Evolutionary conservation across 1,140 invertebrate genomes (phyloP).

Genomic region (Macrobrachium nipponense): DNA sequence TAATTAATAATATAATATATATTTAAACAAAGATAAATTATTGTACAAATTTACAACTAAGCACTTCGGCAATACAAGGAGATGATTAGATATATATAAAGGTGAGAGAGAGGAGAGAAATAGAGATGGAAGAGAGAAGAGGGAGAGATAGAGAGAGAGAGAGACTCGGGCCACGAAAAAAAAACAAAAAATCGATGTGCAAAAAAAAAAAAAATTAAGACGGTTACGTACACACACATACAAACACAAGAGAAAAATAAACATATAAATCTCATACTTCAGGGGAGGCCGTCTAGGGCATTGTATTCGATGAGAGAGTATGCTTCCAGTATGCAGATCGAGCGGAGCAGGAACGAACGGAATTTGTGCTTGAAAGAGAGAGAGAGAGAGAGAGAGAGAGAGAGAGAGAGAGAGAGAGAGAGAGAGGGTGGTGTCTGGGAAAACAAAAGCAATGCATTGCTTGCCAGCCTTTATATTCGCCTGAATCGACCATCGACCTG

Average conservation of each 20-base stretch:
- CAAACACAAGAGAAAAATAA: neutral
- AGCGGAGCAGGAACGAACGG: neutral
- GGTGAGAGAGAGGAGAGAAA: slow-evolving; percentile 28
- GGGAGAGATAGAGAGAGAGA: neutral
- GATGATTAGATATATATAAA: neutral
- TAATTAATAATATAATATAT: too few species aligned
- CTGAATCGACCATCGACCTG: too few species aligned
- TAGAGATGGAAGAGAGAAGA: slow-evolving; percentile 18
- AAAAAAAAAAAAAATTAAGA: neutral
- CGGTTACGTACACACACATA: neutral
- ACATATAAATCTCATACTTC: neutral
- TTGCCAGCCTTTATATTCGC: too few species aligned
- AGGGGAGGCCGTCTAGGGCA: neutral
- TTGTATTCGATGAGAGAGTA: neutral
- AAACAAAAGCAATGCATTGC: too few species aligned
- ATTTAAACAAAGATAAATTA: too few species aligned
- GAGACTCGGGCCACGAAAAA: neutral
- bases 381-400: slow-evolving; percentile 3
- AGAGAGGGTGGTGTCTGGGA: neutral
- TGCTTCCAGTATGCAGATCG: neutral
- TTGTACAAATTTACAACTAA: too few species aligned
- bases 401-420: neutral
- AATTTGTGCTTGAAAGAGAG: neutral
- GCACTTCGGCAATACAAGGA: too few species aligned
- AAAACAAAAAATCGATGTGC: neutral